Percentiles rank a stretch among this genome's conserved stretches.
These are phyloP conservation scores for Eupithecia vulgata DNA, from an alignment of 2,888 invertebrate genomes.

Conservation along the genomic window DNA sequence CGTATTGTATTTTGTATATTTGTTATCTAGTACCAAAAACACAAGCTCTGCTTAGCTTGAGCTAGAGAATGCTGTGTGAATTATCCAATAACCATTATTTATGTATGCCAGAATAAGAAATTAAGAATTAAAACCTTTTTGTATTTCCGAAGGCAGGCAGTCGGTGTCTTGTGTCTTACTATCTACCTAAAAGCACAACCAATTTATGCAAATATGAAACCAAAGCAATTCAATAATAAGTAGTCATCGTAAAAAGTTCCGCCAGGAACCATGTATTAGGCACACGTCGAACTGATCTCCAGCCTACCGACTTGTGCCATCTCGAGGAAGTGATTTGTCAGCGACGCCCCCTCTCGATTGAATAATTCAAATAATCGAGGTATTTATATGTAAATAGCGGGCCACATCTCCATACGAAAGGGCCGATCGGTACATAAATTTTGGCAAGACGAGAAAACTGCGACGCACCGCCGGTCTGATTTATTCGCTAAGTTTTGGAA, in stretches of 20 bases:
- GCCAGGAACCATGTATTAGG: constrained; percentile 53
- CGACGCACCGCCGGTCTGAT: constrained; percentile 83
- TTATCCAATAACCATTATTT: too few relatives aligned
- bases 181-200: background rate
- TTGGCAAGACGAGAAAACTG: constrained; percentile 83
- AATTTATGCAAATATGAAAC: constrained; percentile 3
- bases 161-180: background rate
- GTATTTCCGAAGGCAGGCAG: background rate
- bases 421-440: constrained; percentile 84
- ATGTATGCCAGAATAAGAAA: too few relatives aligned
- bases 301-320: constrained; percentile 78
- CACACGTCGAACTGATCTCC: constrained; percentile 72
- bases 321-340: constrained; percentile 84
- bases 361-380: constrained; percentile 85
- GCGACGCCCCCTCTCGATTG: constrained; percentile 84
- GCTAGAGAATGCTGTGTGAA: too few relatives aligned
- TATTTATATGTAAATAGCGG: constrained; percentile 84
- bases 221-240: constrained; percentile 46
- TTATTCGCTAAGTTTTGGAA: constrained; percentile 82
- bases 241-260: constrained; percentile 52
- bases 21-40: too few relatives aligned
- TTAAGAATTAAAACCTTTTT: background rate
- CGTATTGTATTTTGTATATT: too few relatives aligned
- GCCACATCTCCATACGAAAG: constrained; percentile 84
- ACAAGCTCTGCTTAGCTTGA: too few relatives aligned